Conservation (phyloP, 2,888 invertebrate genomes). For the Pogonocherus hispidulus region DNA sequence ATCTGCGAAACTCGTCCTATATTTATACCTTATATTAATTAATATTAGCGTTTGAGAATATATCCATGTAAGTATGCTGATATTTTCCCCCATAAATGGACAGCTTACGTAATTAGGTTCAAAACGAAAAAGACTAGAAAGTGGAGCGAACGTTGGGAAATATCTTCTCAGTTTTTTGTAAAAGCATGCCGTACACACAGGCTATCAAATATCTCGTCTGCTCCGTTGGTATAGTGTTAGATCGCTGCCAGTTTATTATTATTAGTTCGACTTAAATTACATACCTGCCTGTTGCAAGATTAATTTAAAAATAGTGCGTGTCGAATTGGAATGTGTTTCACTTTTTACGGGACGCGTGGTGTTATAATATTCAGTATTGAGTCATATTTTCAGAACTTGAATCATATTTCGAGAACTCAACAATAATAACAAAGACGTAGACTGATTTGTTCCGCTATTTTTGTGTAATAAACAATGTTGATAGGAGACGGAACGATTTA, state of each 20-base stretch:
- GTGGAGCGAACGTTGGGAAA: constrained; percentile 5
- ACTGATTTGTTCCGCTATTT: background rate
- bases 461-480: background rate
- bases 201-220: background rate
- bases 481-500: background rate
- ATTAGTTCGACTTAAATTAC: background rate
- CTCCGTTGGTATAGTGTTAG: background rate
- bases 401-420: background rate
- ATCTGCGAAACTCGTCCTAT: too few species aligned
- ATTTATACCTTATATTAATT: too few species aligned
- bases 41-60: too few species aligned
- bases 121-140: background rate
- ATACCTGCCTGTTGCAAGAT: background rate
- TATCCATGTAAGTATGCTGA: too few species aligned
- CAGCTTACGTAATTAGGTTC: too few species aligned
- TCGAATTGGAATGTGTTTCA: background rate
- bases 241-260: background rate
- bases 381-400: background rate
- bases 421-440: background rate
- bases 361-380: too few species aligned
- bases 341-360: background rate
- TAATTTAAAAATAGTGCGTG: background rate
- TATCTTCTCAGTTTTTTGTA: background rate
- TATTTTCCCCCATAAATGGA: too few species aligned
- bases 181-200: background rate